Percentiles rank a stretch among this genome's conserved stretches.
phyloP scores from a whole-genome alignment of 2,888 invertebrate genomes.

The Parochlus steinenii region DNA sequence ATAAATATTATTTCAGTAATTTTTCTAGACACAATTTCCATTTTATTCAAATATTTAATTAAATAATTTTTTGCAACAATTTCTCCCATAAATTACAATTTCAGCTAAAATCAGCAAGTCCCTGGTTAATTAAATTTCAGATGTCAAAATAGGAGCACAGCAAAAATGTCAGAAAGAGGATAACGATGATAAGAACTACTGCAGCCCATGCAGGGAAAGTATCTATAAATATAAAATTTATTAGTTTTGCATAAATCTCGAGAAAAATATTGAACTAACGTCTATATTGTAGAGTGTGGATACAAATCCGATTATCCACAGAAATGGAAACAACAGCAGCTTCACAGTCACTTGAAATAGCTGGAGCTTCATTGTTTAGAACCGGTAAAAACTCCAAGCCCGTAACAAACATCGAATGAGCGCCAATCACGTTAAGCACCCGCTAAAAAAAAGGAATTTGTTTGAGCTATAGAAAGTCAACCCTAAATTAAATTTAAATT shows the following conservation, averaged over 20 bases:
- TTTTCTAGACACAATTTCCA: no score
- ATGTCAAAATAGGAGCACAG: conserved; percentile 73
- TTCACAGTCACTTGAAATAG: conserved; percentile 57
- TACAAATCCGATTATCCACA: conserved; percentile 83
- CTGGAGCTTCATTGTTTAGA: conserved; percentile 45
- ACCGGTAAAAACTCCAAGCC: conserved; percentile 84
- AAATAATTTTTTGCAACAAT: no score
- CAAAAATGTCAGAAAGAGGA: conserved; percentile 62
- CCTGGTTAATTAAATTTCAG: conserved; percentile 25
- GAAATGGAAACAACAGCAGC: conserved; percentile 88
- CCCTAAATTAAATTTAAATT: not conserved
- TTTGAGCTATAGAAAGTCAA: not conserved
- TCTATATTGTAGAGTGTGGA: conserved; percentile 69
- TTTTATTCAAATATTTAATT: no score
- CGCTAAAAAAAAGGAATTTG: conserved; percentile 35
- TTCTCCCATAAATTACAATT: no score
- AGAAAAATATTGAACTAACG: conserved; percentile 37
- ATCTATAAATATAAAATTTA: conserved; percentile 37
- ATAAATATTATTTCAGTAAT: no score
- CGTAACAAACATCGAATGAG: conserved; percentile 95
- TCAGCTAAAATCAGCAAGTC: no score
- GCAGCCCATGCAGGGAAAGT: conserved; percentile 71
- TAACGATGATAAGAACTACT: conserved; percentile 52
- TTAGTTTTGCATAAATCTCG: conserved; percentile 7
- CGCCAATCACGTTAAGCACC: conserved; percentile 63